Percentiles rank a stretch among this genome's conserved stretches.
Evolutionary conservation across 2,113 vertebrate genomes (phyloP).

Genomic region (Sisor rabdophorus): DNA sequence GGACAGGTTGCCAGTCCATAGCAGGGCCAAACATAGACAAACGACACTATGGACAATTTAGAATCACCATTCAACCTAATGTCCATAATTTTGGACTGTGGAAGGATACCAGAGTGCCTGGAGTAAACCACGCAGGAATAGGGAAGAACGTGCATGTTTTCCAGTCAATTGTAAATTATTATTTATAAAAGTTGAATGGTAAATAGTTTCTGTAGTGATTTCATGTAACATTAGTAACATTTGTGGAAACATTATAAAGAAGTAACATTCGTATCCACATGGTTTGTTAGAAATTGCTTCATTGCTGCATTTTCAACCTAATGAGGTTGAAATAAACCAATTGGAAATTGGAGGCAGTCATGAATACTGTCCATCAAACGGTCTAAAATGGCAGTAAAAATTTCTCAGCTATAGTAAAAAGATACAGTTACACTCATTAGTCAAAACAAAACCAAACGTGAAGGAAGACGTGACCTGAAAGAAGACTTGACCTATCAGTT

Average conservation of each 20-base stretch:
- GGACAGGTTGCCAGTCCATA: too few relatives aligned
- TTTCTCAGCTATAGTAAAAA: constrained; percentile 54
- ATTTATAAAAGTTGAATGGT: neutral
- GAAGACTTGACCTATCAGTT: too few relatives aligned
- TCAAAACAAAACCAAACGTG: constrained; percentile 45
- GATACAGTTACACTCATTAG: constrained; percentile 53
- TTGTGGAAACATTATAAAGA: too few relatives aligned
- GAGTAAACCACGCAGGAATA: too few relatives aligned
- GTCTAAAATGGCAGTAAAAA: constrained; percentile 56
- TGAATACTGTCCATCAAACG: constrained; percentile 48
- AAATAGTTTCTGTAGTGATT: too few relatives aligned
- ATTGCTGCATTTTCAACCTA: neutral
- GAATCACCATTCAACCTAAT: too few relatives aligned
- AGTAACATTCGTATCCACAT: neutral
- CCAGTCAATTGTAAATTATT: neutral
- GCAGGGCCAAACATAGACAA: too few relatives aligned
- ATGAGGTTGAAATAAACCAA: constrained; percentile 29
- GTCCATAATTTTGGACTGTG: too few relatives aligned
- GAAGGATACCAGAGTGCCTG: too few relatives aligned
- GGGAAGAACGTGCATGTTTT: too few relatives aligned
- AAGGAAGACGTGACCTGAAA: constrained; percentile 39
- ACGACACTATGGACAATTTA: too few relatives aligned
- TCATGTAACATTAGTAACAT: neutral
- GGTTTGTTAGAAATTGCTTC: neutral
- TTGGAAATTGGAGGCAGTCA: constrained; percentile 40